These are phyloP conservation scores for Drosophila navojoa DNA, from an alignment of 1,140 invertebrate species.

Conservation along the genomic window DNA sequence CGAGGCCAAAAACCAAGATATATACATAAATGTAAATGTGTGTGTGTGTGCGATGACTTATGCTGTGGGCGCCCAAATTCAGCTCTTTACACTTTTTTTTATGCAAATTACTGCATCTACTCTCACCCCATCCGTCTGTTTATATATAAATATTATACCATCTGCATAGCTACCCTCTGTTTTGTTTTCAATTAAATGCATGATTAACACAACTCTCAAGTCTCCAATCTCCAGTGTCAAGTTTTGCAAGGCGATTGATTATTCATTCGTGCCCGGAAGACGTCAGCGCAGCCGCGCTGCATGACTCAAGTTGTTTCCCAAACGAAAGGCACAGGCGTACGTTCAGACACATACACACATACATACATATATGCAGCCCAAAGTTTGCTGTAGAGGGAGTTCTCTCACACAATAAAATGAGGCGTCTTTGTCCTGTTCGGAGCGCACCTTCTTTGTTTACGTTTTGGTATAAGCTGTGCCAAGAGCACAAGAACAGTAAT, in stretches of 20 bases:
- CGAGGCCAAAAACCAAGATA: conserved; percentile 39
- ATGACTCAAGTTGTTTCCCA: conserved; percentile 31
- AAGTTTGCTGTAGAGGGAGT: conserved; percentile 7
- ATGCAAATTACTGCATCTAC: conserved; percentile 37
- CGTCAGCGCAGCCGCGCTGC: conserved; percentile 31
- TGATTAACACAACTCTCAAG: conserved; percentile 10
- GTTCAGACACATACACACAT: background rate
- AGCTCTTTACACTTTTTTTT: conserved; percentile 3
- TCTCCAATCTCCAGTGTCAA: conserved; percentile 22
- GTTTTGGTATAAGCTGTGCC: conserved; percentile 14
- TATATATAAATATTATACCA: conserved; percentile 33
- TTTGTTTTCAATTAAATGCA: conserved; percentile 9
- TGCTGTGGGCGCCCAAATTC: conserved; percentile 30
- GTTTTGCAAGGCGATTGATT: conserved; percentile 36
- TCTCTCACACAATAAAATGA: conserved; percentile 17
- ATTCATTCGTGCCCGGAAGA: conserved; percentile 35
- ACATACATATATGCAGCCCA: background rate
- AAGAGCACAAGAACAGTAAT: conserved; percentile 5
- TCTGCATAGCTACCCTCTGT: conserved; percentile 11
- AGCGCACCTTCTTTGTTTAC: conserved; percentile 32
- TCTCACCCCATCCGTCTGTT: conserved; percentile 1
- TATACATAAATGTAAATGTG: background rate
- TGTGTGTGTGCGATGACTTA: conserved; percentile 13
- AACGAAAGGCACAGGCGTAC: background rate
- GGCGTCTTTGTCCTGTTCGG: conserved; percentile 38